A percentile compares a stretch with the other conserved stretches of the same genome.
Evolutionary conservation across 2,888 invertebrate genomes (phyloP).

Genomic region (Herminia tarsipennalis): DNA sequence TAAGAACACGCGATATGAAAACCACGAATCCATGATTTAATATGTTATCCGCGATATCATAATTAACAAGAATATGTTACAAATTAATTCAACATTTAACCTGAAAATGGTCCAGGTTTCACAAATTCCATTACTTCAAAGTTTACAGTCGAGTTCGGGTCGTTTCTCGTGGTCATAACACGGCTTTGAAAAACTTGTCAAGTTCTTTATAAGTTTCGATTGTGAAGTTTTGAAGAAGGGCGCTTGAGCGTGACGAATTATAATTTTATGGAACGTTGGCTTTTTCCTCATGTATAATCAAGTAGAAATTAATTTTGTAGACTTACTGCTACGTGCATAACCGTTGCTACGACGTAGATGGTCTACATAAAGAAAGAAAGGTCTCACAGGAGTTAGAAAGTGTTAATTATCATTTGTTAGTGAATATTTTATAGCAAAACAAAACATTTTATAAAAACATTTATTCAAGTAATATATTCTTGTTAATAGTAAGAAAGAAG

Average conservation of each 20-base stretch:
- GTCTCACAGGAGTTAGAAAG: too few relatives aligned
- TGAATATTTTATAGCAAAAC: too few relatives aligned
- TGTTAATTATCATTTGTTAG: too few relatives aligned
- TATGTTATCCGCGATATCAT: too few relatives aligned
- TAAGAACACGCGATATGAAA: too few relatives aligned
- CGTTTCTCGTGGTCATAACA: constrained; percentile 5
- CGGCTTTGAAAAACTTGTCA: constrained; percentile 13
- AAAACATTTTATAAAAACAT: too few relatives aligned
- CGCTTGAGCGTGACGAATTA: constrained; percentile 11
- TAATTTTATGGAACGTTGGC: constrained; percentile 13
- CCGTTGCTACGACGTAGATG: not conserved
- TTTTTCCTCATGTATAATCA: constrained; percentile 7
- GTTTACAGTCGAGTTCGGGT: constrained; percentile 11
- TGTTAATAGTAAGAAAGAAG: too few relatives aligned
- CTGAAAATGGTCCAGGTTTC: constrained; percentile 16
- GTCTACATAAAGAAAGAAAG: too few relatives aligned
- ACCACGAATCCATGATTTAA: too few relatives aligned
- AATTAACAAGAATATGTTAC: not conserved
- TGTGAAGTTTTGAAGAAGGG: constrained; percentile 5
- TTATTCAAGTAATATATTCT: too few relatives aligned
- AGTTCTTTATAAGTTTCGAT: constrained; percentile 10
- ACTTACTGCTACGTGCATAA: not conserved
- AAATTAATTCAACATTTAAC: not conserved
- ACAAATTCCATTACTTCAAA: constrained; percentile 10
- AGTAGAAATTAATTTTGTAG: not conserved